Evolutionary conservation across 2,888 invertebrate genomes (phyloP), one percentile per base, ranked within the genome.

Genomic region (Apomyelois bistriatella): DNA sequence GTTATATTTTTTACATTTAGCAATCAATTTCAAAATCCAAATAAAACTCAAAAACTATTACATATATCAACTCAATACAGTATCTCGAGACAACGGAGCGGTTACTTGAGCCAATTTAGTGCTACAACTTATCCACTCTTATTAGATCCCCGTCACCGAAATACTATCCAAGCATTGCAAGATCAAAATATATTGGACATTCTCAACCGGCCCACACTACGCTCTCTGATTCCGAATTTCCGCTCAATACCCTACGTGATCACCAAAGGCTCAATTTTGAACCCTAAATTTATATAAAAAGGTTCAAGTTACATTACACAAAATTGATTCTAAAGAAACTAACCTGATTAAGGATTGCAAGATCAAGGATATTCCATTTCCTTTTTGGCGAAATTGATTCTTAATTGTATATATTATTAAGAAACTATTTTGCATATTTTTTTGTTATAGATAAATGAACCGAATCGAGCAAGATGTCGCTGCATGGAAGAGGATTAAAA

Each of bases 71-170:
- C 64, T 70, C 61, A 66, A 74, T 72, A 65, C 69, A 64, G 61
- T 71, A 71, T 76, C 80, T 78, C 68, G 74, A 83, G 84, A 82
- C 79, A 72, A 72, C 72, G 69, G 32, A 52, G 72, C 71, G 72
- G 79, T 83, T 86, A 86, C 86, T 88, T 85, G 76, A 85, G 79
- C 80, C 89, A 89, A 89, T 88, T 90, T 86, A 87, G 71, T 65
- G 61, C 65, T 59, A 69, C 74, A 66, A 66, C 65, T 58, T 60
- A 63, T 60, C 89, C 86, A 85, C 57, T 62, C 52, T 72, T 60
- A 62, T 52, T 58, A 72, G 88, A 78, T 63, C 84, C 56, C 56
- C 22, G 56, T 52, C 53, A 50, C 56, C 69, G 64, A 64, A 53
- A 61, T 62, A 70, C 64, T 58, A 72, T 61, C 63, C 58, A 69